Evolutionary conservation across 1,140 invertebrate genomes (phyloP), one percentile per base, ranked within the genome.

Genomic region (Prorops nasuta): DNA sequence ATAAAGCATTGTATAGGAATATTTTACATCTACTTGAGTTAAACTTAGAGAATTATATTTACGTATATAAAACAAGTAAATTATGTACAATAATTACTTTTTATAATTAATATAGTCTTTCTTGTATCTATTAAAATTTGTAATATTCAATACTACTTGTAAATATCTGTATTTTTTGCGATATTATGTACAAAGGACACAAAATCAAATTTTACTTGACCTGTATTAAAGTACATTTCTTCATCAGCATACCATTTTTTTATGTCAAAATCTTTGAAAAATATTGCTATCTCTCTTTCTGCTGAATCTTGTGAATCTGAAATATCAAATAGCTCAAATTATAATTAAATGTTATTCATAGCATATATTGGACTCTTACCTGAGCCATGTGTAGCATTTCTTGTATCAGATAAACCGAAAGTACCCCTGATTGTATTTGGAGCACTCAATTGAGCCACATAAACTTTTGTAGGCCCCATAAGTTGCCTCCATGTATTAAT

Each of bases 321-420:
- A 84, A 81, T 41, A 49, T 28, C 51, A n/a, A 45, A 38, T 44
- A 38, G 45, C 19, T 22, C 21, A 3, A 20, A 20, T 40, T 7
- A 22, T 14, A 40, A 40, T 14, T 24, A 32, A n/a, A 45, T 40
- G 36, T 37, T 15, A 10, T 7, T 19, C 32, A 21, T 2, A 34
- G 16, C 44, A 21, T 21, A 21, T 6, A 44, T 38, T 7, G 17
- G 20, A 15, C 40, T 55, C 40, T 60, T 71, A 91, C 89, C 90
- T 74, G 92, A 95, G 22, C 93, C 93, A 78, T 96, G 93, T 38
- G 87, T 85, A 15, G 89, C 91, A 81, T 97, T 97, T 67, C 92
- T 86, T 0, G 94, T 96, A 72, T 96, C 93, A 1, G 92, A 91
- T 2, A 95, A 71, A 1, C 94, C 94, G 81, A 86, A 95, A 59